Evolutionary conservation across 2,797 vertebrate genomes (phyloP).

Genomic region (Ciconia nigra): DNA sequence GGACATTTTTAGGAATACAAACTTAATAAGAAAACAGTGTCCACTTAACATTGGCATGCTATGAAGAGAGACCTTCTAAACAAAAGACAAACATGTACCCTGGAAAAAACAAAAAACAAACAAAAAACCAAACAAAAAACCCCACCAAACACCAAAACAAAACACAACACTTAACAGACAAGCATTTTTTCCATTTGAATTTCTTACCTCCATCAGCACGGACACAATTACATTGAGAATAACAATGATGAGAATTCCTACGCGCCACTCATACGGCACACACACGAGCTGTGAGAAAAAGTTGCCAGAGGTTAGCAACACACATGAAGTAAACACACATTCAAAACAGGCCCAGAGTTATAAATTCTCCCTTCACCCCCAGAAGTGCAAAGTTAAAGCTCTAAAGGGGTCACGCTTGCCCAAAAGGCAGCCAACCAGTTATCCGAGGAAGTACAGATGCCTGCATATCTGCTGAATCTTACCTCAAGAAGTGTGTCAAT

Average conservation of each 20-base stretch:
- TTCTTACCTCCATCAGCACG: constrained; percentile 88
- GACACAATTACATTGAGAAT: constrained; percentile 83
- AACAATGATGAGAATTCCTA: constrained; percentile 83
- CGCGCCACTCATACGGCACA: constrained; percentile 88
- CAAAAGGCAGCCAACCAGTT: neutral
- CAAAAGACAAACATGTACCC: neutral
- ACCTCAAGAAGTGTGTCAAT: constrained; percentile 88
- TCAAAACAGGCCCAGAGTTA: neutral
- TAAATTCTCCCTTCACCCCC: neutral
- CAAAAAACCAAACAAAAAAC: too few relatives aligned
- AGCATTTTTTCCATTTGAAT: neutral
- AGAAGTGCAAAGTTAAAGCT: neutral
- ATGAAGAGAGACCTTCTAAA: neutral
- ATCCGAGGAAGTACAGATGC: neutral
- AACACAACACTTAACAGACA: neutral
- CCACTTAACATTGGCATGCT: neutral
- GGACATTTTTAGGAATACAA: neutral
- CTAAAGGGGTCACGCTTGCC: neutral
- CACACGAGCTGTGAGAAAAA: constrained; percentile 84
- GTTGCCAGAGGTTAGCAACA: constrained; percentile 7
- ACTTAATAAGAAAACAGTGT: neutral
- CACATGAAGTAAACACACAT: neutral
- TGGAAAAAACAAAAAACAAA: neutral
- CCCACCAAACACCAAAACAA: too few relatives aligned
- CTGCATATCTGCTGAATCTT: neutral